These are phyloP conservation scores for Acipenser transmontanus DNA, from an alignment of 2,797 vertebrate genomes.

Conservation along the genomic window DNA sequence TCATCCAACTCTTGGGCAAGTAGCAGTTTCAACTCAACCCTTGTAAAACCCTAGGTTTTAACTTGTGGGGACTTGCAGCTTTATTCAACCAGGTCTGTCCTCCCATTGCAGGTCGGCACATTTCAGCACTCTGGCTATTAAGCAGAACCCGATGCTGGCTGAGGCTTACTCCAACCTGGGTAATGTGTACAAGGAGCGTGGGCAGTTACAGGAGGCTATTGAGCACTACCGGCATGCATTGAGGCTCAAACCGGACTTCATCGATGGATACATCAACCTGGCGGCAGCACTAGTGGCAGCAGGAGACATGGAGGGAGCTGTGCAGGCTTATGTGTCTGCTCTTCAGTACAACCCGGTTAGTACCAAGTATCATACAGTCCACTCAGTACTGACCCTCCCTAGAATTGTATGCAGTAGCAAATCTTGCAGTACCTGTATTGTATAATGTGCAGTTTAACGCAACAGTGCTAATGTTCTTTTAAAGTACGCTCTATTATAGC, in stretches of 20 bases:
- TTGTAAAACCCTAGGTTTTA: too few species aligned
- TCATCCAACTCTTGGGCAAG: too few species aligned
- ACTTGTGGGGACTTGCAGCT: too few species aligned
- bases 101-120: conserved; percentile 85
- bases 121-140: conserved; percentile 98
- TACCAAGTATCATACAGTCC: conserved; percentile 22
- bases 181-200: conserved; percentile 96
- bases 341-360: conserved; percentile 98
- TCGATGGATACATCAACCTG: conserved; percentile 97
- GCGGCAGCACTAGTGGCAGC: conserved; percentile 94
- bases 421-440: too few species aligned
- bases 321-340: conserved; percentile 95
- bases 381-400: too few species aligned
- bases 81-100: conserved; percentile 5
- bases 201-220: conserved; percentile 94
- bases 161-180: conserved; percentile 97
- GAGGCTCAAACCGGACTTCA: conserved; percentile 95
- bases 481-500: too few species aligned
- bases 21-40: too few species aligned
- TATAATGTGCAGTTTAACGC: too few species aligned
- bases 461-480: too few species aligned
- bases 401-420: too few species aligned
- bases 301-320: conserved; percentile 98
- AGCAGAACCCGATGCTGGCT: conserved; percentile 94
- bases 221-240: conserved; percentile 95